Base-by-base conservation (phyloP, 1,140 invertebrate genomes). In the Anoplophora glabripennis region DNA sequence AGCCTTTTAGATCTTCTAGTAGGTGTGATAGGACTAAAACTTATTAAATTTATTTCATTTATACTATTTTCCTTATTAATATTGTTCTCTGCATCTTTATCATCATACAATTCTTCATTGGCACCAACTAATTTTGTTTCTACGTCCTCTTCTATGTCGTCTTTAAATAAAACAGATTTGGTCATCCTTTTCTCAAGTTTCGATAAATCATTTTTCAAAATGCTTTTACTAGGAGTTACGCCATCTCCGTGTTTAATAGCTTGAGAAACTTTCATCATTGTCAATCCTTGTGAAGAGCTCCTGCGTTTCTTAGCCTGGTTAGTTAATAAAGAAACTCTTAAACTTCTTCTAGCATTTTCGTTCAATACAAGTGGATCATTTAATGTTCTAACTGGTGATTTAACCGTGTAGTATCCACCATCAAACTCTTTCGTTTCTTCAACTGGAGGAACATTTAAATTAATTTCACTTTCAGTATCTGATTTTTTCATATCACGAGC, bases 161-260 rank as follows among this genome's bases (percentile, higher is more conserved):
- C 61, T n/a, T 40, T 54, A 48, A 70, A 70, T 11, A 64, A 47
- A 11, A 70, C 68, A 1, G 68, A 59, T 45, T 70, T 70, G 42
- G 48, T 57, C 12, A 47, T 52, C 35, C 56, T 54, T 10, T 44
- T 44, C 11, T 34, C 40, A 9, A 66, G 64, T 52, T 64, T 66
- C 7, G 8, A 12, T 4, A 7, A 10, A n/a, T 59, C 53, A 35
- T 36, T 45, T 36, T 70, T 70, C 11, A 70, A 54, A 45, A 70
- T 70, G 40, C 68, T 63, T 59, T 61, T 68, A 34, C 47, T 56
- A 12, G 64, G 68, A 28, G 67, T 67, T 17, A 65, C 9, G 40
- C 61, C 59, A 10, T 63, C 54, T 11, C 57, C 55, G 17, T 46
- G 36, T 57, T 69, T 69, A 4, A 62, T 65, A 8, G 54, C 56